These are phyloP conservation scores for Atopsyche davidsoni DNA, from an alignment of 1,140 invertebrate species.

Conservation along the genomic window DNA sequence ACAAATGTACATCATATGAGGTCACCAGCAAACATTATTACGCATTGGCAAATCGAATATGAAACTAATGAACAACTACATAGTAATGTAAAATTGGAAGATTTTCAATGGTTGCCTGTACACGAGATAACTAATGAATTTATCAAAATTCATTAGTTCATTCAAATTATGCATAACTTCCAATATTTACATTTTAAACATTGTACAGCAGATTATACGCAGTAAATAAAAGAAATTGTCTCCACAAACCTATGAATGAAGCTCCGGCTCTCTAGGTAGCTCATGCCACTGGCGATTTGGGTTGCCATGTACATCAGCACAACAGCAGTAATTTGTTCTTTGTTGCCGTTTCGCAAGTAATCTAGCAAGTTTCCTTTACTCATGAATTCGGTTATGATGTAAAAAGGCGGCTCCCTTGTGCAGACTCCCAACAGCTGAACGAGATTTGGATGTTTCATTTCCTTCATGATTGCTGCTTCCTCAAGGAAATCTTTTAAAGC, in stretches of 20 bases:
- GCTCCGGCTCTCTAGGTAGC: conserved; percentile 90
- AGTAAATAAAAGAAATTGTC: too few relatives aligned
- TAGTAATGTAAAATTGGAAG: too few relatives aligned
- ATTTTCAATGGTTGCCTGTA: too few relatives aligned
- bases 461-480: conserved; percentile 99
- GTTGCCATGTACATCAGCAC: conserved; percentile 98
- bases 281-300: conserved; percentile 98
- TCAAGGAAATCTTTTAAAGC: conserved; percentile 98
- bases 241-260: conserved; percentile 85
- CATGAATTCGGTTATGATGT: conserved; percentile 99
- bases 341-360: conserved; percentile 85
- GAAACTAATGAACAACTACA: too few relatives aligned
- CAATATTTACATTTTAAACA: background rate
- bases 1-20: too few relatives aligned
- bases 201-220: background rate
- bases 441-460: conserved; percentile 98
- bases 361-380: conserved; percentile 95
- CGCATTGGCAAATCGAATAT: too few relatives aligned
- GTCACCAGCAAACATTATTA: too few relatives aligned
- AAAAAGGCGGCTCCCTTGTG: conserved; percentile 96
- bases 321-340: conserved; percentile 86
- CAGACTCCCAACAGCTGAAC: conserved; percentile 96
- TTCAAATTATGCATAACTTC: too few relatives aligned
- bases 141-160: too few relatives aligned
- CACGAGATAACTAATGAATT: too few relatives aligned